Evolutionary conservation across 2,888 invertebrate species (phyloP).

Genomic region (Pseudolycoriella hygida): DNA sequence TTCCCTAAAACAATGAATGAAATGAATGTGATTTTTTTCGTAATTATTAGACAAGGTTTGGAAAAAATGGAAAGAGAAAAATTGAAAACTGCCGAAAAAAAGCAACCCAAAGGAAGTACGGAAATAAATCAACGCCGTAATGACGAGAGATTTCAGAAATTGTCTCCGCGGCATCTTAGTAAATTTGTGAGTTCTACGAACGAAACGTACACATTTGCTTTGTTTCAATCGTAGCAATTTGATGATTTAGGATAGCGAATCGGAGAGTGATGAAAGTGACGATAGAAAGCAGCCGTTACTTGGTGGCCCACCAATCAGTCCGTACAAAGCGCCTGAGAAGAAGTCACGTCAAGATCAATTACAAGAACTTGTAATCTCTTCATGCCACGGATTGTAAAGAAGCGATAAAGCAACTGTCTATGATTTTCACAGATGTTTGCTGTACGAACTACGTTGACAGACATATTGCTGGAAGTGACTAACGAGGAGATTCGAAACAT

Average conservation of each 20-base stretch:
- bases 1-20: no score
- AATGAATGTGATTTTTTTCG: no score
- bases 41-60: constrained; percentile 42
- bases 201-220: no score
- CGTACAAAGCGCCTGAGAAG: constrained; percentile 13
- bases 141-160: no score
- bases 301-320: constrained; percentile 11
- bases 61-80: constrained; percentile 97
- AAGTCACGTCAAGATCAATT: constrained; percentile 41
- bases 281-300: constrained; percentile 20
- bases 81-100: constrained; percentile 65
- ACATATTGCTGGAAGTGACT: constrained; percentile 86
- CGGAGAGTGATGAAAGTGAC: constrained; percentile 21
- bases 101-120: constrained; percentile 26
- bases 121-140: no score
- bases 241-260: constrained; percentile 5
- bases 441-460: constrained; percentile 76
- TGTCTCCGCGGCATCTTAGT: no score
- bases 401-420: not conserved
- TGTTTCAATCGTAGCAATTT: not conserved
- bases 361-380: constrained; percentile 44
- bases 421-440: constrained; percentile 52
- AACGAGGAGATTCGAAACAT: constrained; percentile 72
- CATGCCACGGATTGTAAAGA: not conserved
- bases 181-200: no score